These are phyloP conservation scores for Amphimallon solstitiale DNA, from an alignment of 2,888 invertebrate genomes.

Conservation along the genomic window DNA sequence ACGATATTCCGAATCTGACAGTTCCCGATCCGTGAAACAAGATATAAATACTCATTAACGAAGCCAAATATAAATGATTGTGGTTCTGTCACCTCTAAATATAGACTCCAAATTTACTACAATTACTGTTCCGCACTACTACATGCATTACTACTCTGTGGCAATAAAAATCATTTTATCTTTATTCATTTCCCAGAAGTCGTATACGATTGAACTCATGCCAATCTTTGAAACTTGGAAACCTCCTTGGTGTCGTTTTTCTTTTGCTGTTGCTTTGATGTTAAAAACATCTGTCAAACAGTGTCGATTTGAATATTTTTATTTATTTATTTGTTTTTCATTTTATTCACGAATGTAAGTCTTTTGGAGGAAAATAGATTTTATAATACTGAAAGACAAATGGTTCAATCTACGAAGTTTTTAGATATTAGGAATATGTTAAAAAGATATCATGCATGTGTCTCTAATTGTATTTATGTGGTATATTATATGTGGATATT, in stretches of 20 bases:
- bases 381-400: too few relatives aligned
- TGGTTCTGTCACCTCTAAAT: conserved; percentile 26
- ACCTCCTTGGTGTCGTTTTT: background rate
- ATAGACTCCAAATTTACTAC: conserved; percentile 10
- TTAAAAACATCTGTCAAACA: too few relatives aligned
- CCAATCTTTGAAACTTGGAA: conserved; percentile 12
- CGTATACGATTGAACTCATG: conserved; percentile 11
- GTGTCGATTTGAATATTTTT: too few relatives aligned
- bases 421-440: too few relatives aligned
- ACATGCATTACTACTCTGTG: background rate
- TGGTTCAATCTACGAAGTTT: too few relatives aligned
- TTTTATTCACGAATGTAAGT: too few relatives aligned
- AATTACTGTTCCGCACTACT: background rate
- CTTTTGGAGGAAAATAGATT: too few relatives aligned
- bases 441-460: too few relatives aligned
- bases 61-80: conserved; percentile 25
- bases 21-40: conserved; percentile 2
- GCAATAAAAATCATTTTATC: conserved; percentile 32
- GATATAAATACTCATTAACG: conserved; percentile 28
- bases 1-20: background rate
- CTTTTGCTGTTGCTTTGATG: too few relatives aligned
- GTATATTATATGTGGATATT: too few relatives aligned
- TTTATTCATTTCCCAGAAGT: conserved; percentile 21
- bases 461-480: too few relatives aligned
- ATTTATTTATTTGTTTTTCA: too few relatives aligned